Conservation (phyloP, 2,888 invertebrate species). For the Punctoribates punctum region DNA sequence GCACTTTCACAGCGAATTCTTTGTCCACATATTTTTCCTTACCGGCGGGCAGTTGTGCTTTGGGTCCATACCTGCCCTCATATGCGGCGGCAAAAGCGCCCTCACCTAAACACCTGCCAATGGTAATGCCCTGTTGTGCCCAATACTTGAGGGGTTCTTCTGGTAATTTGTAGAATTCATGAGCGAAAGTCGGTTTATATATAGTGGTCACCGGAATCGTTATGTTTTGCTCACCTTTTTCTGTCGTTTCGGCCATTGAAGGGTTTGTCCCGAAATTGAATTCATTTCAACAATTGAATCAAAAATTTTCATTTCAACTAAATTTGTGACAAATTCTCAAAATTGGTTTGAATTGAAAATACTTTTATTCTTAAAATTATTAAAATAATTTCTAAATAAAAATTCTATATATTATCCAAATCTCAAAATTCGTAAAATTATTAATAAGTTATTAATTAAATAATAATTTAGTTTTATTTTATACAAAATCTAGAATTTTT, state of each 20-base stretch:
- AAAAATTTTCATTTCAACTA: too few relatives aligned
- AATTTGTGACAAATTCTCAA: too few relatives aligned
- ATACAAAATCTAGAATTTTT: background rate
- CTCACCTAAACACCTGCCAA: background rate
- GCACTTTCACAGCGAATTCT: background rate
- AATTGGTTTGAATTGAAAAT: too few relatives aligned
- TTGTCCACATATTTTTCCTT: background rate
- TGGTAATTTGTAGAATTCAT: conserved; percentile 2
- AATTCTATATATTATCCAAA: too few relatives aligned
- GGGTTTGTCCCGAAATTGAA: too few relatives aligned
- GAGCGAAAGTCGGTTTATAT: background rate
- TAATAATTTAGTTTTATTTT: background rate
- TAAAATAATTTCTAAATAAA: too few relatives aligned
- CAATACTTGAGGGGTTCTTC: background rate
- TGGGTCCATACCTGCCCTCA: background rate
- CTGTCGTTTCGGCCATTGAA: too few relatives aligned
- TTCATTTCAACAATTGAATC: too few relatives aligned
- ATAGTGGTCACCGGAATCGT: conserved; percentile 7
- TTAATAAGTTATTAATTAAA: background rate
- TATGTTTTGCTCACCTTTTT: background rate
- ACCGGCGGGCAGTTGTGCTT: background rate
- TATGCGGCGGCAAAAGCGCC: background rate
- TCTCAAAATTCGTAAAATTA: too few relatives aligned
- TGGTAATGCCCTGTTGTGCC: background rate
- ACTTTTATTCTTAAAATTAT: too few relatives aligned